Conservation (phyloP, 1,140 invertebrate species). For the Leptestheria dahalacensis region DNA sequence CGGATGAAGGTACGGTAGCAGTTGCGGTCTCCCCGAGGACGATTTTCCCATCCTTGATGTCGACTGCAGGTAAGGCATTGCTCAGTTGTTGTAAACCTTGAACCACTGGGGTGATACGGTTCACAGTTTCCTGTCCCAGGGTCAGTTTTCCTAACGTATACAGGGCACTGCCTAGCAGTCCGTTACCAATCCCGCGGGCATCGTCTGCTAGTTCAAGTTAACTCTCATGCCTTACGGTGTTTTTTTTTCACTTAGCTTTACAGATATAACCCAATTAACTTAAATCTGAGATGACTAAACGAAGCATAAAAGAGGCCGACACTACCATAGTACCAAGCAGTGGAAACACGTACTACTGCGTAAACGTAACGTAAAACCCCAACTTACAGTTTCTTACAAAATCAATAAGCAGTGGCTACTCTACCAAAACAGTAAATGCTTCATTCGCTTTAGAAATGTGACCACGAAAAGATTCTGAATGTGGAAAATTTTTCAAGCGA, state of each 20-base stretch:
- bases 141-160: slow-evolving; percentile 1
- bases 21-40: not conserved
- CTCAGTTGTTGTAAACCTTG: not conserved
- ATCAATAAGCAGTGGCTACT: too few relatives aligned
- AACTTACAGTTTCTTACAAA: too few relatives aligned
- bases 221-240: not conserved
- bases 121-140: not conserved
- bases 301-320: not conserved
- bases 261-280: too few relatives aligned
- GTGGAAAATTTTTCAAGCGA: too few relatives aligned
- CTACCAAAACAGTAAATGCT: too few relatives aligned
- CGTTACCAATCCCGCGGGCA: not conserved
- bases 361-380: too few relatives aligned
- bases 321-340: not conserved
- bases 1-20: not conserved
- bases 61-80: slow-evolving; percentile 4
- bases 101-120: not conserved
- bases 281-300: too few relatives aligned
- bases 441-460: too few relatives aligned
- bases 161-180: not conserved
- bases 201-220: not conserved
- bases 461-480: too few relatives aligned
- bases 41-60: slow-evolving; percentile 5
- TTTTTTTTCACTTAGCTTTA: not conserved
- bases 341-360: not conserved